These are phyloP conservation scores for Physeter macrocephalus DNA, from an alignment of 2,113 vertebrate species.

Conservation along the genomic window DNA sequence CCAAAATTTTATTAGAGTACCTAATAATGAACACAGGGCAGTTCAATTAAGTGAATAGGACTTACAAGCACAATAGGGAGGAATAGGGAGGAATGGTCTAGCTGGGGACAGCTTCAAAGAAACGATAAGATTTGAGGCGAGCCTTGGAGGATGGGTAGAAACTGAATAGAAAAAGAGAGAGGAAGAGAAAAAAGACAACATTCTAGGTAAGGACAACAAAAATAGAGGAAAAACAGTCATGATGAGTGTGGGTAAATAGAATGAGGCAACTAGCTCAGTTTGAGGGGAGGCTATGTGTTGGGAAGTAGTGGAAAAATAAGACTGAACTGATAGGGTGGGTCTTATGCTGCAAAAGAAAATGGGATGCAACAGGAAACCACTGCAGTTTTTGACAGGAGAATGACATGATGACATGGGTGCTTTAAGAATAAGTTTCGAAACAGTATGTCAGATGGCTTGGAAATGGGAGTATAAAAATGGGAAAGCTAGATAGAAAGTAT, in stretches of 20 bases:
- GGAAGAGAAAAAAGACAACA: not conserved
- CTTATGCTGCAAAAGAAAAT: not conserved
- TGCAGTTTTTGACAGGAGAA: not conserved
- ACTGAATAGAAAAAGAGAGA: not conserved
- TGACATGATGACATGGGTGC: not conserved
- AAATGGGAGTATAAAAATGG: not conserved
- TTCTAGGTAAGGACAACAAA: not conserved
- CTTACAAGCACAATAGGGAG: not conserved
- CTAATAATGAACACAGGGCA: conserved; percentile 2
- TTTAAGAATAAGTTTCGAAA: conserved; percentile 33
- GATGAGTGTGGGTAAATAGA: not conserved
- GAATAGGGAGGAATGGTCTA: not conserved
- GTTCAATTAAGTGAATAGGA: conserved; percentile 12
- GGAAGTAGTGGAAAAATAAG: not conserved
- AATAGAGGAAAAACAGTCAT: not conserved
- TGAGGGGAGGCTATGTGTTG: not conserved
- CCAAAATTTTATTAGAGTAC: conserved; percentile 15
- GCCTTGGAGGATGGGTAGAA: not conserved
- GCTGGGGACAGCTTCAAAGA: not conserved
- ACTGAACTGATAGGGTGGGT: not conserved
- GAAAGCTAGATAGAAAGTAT: not conserved
- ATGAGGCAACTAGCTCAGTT: not conserved
- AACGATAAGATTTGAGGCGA: not conserved
- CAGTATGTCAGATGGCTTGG: not conserved
- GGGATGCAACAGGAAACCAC: not conserved